A percentile compares a stretch with the other conserved stretches of the same genome.
phyloP scores from a whole-genome alignment of 2,888 invertebrate genomes.

The Endomychus coccineus region DNA sequence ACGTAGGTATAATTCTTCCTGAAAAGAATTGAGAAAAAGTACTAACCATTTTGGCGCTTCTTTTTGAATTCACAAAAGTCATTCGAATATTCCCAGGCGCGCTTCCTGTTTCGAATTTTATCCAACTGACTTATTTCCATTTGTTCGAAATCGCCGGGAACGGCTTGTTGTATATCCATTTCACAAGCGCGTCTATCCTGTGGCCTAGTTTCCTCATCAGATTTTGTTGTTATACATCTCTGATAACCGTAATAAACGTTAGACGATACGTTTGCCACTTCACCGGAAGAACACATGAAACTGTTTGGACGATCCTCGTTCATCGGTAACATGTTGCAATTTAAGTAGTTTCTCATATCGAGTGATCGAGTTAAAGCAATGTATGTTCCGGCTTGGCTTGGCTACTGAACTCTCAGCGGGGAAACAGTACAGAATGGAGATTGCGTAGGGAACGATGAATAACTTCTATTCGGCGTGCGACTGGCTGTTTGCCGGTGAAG shows the following conservation, averaged over 20 bases:
- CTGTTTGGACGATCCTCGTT: constrained; percentile 18
- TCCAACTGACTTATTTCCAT: constrained; percentile 8
- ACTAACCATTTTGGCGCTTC: constrained; percentile 35
- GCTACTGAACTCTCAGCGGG: no score
- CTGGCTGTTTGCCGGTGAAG: no score
- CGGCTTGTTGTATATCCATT: constrained; percentile 18
- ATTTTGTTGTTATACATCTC: constrained; percentile 15
- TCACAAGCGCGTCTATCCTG: constrained; percentile 4
- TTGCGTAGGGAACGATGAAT: no score
- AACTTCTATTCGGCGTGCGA: no score
- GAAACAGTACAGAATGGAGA: no score
- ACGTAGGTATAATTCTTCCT: background rate
- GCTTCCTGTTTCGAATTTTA: constrained; percentile 20
- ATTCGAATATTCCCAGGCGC: constrained; percentile 17
- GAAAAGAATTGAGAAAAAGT: background rate
- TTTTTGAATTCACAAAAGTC: constrained; percentile 30
- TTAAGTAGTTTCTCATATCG: constrained; percentile 20
- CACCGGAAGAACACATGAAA: constrained; percentile 5
- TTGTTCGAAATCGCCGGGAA: constrained; percentile 5
- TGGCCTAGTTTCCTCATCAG: background rate
- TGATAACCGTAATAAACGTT: constrained; percentile 33
- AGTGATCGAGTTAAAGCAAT: no score
- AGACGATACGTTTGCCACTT: constrained; percentile 22
- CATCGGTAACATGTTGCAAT: constrained; percentile 21
- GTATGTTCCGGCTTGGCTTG: no score